phyloP scores from a whole-genome alignment of 2,888 invertebrate species.

The Polyommatus iphigenia region DNA sequence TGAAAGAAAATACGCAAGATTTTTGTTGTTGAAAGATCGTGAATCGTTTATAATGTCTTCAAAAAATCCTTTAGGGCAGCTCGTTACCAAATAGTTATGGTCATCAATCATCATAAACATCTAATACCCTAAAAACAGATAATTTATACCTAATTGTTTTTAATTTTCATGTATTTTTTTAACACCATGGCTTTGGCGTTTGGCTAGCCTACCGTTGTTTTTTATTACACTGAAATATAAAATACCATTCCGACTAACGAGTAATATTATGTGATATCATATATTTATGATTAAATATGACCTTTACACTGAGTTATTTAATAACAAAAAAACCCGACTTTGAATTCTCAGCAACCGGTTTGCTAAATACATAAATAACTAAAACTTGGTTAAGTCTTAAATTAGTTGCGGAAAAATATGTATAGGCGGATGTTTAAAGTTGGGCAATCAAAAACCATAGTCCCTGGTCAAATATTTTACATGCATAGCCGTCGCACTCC shows the following conservation, averaged over 20 bases:
- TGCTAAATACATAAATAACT: background rate
- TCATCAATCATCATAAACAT: too few relatives aligned
- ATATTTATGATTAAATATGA: conserved; percentile 2
- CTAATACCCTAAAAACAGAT: too few relatives aligned
- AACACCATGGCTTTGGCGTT: too few relatives aligned
- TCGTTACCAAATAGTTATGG: too few relatives aligned
- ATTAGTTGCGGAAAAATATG: background rate
- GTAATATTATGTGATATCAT: background rate
- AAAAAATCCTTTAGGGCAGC: too few relatives aligned
- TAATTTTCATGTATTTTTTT: too few relatives aligned
- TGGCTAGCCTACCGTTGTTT: background rate
- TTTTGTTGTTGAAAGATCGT: too few relatives aligned
- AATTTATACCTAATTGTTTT: too few relatives aligned
- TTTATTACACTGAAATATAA: background rate
- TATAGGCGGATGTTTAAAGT: background rate
- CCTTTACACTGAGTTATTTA: conserved; percentile 2
- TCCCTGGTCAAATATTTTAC: background rate
- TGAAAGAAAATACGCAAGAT: background rate
- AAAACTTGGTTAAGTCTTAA: background rate
- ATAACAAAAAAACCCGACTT: conserved; percentile 3
- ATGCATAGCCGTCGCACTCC: too few relatives aligned
- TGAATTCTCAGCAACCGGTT: background rate
- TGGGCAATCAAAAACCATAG: background rate
- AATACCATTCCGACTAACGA: background rate
- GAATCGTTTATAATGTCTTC: too few relatives aligned